Percentiles rank a stretch among this genome's conserved stretches.
phyloP scores from a whole-genome alignment of 2,113 vertebrate species.

The Lepisosteus oculatus region DNA sequence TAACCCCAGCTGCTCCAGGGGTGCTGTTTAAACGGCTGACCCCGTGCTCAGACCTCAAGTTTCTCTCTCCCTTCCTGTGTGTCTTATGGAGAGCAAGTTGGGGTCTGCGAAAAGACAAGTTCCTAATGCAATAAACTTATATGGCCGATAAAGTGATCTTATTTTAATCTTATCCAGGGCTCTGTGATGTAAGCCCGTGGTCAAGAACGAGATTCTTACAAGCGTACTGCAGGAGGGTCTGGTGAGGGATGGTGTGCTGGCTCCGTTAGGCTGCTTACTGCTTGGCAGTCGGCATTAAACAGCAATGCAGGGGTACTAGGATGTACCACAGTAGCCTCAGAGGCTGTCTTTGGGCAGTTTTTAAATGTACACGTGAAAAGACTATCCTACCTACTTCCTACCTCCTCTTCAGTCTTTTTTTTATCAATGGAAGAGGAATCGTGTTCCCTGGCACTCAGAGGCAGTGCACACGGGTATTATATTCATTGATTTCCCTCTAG shows the following conservation, averaged over 20 bases:
- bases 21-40: too few species aligned
- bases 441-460: constrained; percentile 5
- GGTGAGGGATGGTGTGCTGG: not conserved
- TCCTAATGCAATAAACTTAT: too few species aligned
- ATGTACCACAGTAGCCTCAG: not conserved
- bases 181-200: too few species aligned
- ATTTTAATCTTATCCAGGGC: too few species aligned
- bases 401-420: too few species aligned
- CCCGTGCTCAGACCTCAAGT: too few species aligned
- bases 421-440: not conserved
- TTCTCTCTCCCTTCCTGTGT: too few species aligned
- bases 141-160: too few species aligned
- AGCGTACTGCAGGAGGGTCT: not conserved
- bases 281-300: not conserved
- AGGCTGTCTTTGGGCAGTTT: not conserved
- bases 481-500: constrained; percentile 9
- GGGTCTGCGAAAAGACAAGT: too few species aligned
- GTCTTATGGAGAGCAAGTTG: too few species aligned
- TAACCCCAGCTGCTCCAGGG: too few species aligned
- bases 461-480: constrained; percentile 11
- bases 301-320: not conserved
- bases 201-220: not conserved
- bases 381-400: too few species aligned
- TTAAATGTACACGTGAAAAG: not conserved
- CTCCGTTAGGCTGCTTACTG: not conserved